phyloP scores from a whole-genome alignment of 1,140 invertebrate species.

The Nasonia longicornis region DNA sequence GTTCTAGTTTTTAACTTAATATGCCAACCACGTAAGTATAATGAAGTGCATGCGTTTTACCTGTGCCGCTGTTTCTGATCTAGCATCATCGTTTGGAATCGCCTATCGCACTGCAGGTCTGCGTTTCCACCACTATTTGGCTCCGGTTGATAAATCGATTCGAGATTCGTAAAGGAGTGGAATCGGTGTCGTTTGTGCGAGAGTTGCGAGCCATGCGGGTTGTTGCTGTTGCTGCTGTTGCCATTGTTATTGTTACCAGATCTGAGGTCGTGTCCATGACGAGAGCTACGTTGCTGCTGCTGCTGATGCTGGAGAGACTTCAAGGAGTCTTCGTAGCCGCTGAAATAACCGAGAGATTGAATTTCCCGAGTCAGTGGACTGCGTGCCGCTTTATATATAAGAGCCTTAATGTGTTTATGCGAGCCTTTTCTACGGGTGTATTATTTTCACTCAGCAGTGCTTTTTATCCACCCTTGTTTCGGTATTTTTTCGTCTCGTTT shows the following conservation, averaged over 20 bases:
- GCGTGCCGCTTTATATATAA: not conserved
- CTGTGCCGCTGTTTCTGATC: slow-evolving; percentile 14
- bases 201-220: slow-evolving; percentile 30
- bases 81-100: slow-evolving; percentile 27
- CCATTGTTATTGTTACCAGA: not conserved
- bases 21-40: too few species aligned
- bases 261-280: slow-evolving; percentile 48
- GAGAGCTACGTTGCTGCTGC: slow-evolving; percentile 55
- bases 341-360: slow-evolving; percentile 45
- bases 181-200: slow-evolving; percentile 52
- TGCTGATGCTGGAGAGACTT: slow-evolving; percentile 64
- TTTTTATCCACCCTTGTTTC: not conserved
- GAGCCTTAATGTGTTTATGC: not conserved
- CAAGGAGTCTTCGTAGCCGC: slow-evolving; percentile 65
- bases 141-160: slow-evolving; percentile 55
- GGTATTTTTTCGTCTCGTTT: not conserved
- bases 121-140: slow-evolving; percentile 52
- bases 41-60: not conserved
- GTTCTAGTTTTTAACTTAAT: too few species aligned
- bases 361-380: not conserved
- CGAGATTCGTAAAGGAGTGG: slow-evolving; percentile 57
- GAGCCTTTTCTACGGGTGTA: not conserved
- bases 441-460: not conserved
- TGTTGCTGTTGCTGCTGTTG: not conserved
- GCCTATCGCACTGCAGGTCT: slow-evolving; percentile 4